These are phyloP conservation scores for Dreissena rostriformis DNA, from an alignment of 1,140 invertebrate species.

Conservation along the genomic window DNA sequence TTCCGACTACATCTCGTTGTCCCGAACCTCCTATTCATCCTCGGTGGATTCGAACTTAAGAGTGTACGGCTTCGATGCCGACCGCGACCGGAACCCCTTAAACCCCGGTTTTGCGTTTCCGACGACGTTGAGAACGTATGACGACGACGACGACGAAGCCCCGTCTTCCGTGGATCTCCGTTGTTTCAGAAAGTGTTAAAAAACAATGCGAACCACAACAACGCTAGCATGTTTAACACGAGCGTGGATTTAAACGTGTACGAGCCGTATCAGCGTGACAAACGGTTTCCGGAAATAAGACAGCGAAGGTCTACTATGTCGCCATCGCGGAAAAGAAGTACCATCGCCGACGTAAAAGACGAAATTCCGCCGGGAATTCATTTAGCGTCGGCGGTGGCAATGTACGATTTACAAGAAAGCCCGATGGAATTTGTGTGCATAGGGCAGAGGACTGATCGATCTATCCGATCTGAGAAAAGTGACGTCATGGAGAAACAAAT, in stretches of 20 bases:
- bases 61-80: conserved; percentile 12
- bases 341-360: not conserved
- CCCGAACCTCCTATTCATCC: conserved; percentile 2
- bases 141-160: not conserved
- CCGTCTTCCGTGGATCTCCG: conserved; percentile 5
- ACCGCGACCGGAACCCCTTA: conserved; percentile 7
- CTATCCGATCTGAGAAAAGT: no score
- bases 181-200: conserved; percentile 45
- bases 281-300: conserved; percentile 45
- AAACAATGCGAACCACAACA: conserved; percentile 10
- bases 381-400: not conserved
- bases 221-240: not conserved
- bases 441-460: not conserved
- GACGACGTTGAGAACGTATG: not conserved
- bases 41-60: not conserved
- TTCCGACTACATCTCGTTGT: not conserved
- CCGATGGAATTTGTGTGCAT: conserved; percentile 36
- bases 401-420: conserved; percentile 39
- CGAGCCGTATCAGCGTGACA: conserved; percentile 41
- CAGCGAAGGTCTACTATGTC: conserved; percentile 30
- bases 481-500: no score
- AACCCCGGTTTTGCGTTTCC: not conserved
- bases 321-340: conserved; percentile 26
- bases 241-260: conserved; percentile 6
- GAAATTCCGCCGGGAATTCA: not conserved